Evolutionary conservation across 1,140 invertebrate species (phyloP), one percentile per base, ranked within the genome.

Genomic region (Platyura marginata): DNA sequence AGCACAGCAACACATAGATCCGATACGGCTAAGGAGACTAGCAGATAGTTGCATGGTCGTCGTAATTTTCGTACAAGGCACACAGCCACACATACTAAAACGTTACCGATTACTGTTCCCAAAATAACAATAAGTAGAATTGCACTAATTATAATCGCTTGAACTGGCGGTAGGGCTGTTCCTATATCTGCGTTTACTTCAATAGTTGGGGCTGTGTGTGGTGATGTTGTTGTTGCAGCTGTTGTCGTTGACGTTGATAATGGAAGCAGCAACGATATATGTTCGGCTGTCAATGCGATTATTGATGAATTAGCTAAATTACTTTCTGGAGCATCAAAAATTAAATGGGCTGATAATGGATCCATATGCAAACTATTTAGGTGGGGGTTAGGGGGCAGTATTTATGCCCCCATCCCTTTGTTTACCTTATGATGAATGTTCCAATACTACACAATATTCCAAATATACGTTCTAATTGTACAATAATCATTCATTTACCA

Each of bases 1-100:
- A 79, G 67, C 19, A 79, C 69, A 2, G 81, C 81, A 19, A 85
- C 82, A 53, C 79, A 94, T 48, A 79, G 75, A 70, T 80, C 84
- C 57, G 77, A 89, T 49, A 92, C 79, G 19, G 92, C 92, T 49
- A 96, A 65, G 41, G 83, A 89, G 6, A 90, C 86, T n/a, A 92
- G 70, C 25, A 92, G 65, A 57, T 90, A 88, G 59, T 92, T 92
- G 57, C 74, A 86, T 40, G 76, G 83, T 49, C 74, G 76, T 62
- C 74, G 77, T 53, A 94, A 64, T 55, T 92, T 92, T 46, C 78
- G 72, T 41, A 91, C 87, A 46, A 87, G 74, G 51, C 81, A 82
- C 8, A 94, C 87, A 23, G 87, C 85, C 6, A 92, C 72, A 57
- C 73, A 91, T 52, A 94, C 88, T 42, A 93, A 66, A 39, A 89